Percentiles rank a stretch among this genome's conserved stretches.
These are phyloP conservation scores for Rallus limicola DNA, from an alignment of 2,113 vertebrate genomes.

Conservation along the genomic window DNA sequence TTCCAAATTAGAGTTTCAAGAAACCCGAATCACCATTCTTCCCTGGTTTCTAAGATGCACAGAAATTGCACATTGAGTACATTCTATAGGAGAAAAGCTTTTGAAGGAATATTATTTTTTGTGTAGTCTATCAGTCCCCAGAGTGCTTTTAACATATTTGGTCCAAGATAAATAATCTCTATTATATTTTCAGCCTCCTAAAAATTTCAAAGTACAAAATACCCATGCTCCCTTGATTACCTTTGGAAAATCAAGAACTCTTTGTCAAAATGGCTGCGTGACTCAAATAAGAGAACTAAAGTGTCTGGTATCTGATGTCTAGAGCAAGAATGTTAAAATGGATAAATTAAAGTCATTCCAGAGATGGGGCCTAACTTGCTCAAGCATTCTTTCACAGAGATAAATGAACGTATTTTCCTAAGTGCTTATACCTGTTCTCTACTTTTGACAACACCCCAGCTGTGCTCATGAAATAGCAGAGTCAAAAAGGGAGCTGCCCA, in stretches of 20 bases:
- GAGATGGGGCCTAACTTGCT: neutral
- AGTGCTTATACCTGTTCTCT: neutral
- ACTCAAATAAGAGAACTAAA: neutral
- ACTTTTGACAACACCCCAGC: neutral
- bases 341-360: neutral
- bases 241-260: neutral
- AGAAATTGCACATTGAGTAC: neutral
- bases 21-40: neutral
- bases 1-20: neutral
- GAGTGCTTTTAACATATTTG: neutral
- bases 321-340: neutral
- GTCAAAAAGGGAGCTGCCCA: neutral
- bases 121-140: neutral
- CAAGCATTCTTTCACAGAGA: fast-evolving
- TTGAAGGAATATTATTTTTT: neutral
- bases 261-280: neutral
- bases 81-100: neutral
- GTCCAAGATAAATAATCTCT: neutral
- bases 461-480: neutral
- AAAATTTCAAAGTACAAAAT: neutral
- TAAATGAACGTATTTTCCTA: neutral
- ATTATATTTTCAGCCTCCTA: neutral
- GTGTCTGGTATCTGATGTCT: neutral
- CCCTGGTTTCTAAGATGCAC: neutral
- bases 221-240: neutral